phyloP scores from a whole-genome alignment of 2,888 invertebrate genomes.

The Apodemia hepburni region DNA sequence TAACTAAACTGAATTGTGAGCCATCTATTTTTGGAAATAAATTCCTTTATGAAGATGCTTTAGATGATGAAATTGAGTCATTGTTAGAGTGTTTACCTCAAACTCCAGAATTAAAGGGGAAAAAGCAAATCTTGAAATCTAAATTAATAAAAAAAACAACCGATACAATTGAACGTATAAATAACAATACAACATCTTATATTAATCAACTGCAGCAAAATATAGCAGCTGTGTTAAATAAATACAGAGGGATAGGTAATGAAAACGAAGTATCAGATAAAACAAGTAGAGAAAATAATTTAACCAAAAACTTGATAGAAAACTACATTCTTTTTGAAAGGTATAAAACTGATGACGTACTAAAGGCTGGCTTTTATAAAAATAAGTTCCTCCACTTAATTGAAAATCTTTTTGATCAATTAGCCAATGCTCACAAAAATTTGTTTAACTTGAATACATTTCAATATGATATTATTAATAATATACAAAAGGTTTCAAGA shows the following conservation, averaged over 20 bases:
- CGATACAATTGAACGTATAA: conserved; percentile 40
- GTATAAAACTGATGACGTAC: neutral
- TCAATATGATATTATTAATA: conserved; percentile 36
- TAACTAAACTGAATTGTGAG: conserved; percentile 49
- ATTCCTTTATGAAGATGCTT: conserved; percentile 49
- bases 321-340: conserved; percentile 2
- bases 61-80: conserved; percentile 56
- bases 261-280: conserved; percentile 32
- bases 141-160: conserved; percentile 48
- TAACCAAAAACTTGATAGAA: neutral
- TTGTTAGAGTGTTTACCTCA: conserved; percentile 48
- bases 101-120: conserved; percentile 40
- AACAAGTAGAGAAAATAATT: neutral
- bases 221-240: conserved; percentile 39
- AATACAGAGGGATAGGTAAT: conserved; percentile 24
- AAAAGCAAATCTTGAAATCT: conserved; percentile 43
- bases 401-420: neutral
- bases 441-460: neutral
- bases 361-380: conserved; percentile 1
- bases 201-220: conserved; percentile 48
- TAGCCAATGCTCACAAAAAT: neutral
- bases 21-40: conserved; percentile 42
- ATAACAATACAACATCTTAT: conserved; percentile 36
- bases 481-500: conserved; percentile 48
- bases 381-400: neutral